phyloP scores from a whole-genome alignment of 2,797 vertebrate species.

The Eidolon dupreanum region DNA sequence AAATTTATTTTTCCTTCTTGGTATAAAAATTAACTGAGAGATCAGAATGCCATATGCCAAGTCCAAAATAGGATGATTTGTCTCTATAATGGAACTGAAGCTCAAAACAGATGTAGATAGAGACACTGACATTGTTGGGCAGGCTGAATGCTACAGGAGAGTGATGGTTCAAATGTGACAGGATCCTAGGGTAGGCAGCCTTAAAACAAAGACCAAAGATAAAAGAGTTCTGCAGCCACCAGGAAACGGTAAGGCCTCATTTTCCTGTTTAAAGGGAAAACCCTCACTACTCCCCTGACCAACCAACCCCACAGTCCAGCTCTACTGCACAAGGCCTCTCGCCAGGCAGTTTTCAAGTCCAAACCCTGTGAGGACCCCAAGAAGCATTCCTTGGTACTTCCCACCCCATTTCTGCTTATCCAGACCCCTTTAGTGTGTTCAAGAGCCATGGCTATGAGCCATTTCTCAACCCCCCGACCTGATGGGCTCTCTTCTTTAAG shows the following conservation, averaged over 20 bases:
- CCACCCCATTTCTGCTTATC: neutral
- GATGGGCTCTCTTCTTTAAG: neutral
- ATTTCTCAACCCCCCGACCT: neutral
- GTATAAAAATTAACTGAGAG: neutral
- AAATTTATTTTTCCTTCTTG: constrained; percentile 11
- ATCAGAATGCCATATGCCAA: neutral
- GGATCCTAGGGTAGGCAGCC: neutral
- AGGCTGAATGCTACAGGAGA: neutral
- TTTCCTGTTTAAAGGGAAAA: neutral
- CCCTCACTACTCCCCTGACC: neutral
- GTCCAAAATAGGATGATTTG: neutral
- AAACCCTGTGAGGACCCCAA: neutral
- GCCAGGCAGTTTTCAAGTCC: neutral
- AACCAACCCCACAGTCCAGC: neutral
- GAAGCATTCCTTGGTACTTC: neutral
- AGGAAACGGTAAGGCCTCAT: neutral
- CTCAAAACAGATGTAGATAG: neutral
- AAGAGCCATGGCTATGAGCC: neutral
- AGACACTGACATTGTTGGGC: neutral
- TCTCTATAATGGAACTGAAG: neutral
- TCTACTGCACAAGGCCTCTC: neutral
- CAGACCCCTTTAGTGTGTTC: neutral
- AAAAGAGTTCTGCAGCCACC: neutral
- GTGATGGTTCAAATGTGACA: neutral
- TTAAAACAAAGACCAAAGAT: neutral